These are phyloP conservation scores for Acronicta psi DNA, from an alignment of 2,888 invertebrate genomes.

Conservation along the genomic window DNA sequence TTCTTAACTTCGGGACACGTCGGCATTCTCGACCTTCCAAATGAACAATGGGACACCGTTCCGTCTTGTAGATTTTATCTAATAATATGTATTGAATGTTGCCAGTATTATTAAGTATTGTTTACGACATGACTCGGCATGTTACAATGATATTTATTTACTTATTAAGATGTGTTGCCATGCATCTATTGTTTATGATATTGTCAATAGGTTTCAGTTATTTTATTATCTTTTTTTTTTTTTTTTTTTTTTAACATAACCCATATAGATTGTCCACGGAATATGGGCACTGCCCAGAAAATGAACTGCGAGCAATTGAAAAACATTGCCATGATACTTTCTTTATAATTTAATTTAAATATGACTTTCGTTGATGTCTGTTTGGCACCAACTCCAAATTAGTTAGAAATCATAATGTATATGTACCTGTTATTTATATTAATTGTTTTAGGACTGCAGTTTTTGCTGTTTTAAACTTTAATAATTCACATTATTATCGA, in stretches of 20 bases:
- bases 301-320: no score
- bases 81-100: constrained; percentile 54
- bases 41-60: constrained; percentile 52
- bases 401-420: no score
- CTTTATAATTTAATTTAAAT: no score
- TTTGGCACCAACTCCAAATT: no score
- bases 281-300: no score
- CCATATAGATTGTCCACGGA: no score
- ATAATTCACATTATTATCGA: no score
- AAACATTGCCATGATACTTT: no score
- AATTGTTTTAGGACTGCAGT: no score
- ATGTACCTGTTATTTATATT: no score
- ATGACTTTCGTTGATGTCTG: no score
- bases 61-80: constrained; percentile 55
- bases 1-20: constrained; percentile 55
- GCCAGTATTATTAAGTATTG: constrained; percentile 45
- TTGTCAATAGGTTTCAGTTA: neutral
- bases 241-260: neutral
- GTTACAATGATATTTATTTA: constrained; percentile 40
- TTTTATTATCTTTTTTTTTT: neutral
- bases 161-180: constrained; percentile 53
- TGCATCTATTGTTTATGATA: constrained; percentile 43
- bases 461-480: no score
- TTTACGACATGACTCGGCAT: constrained; percentile 46
- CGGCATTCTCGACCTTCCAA: constrained; percentile 52